These are phyloP conservation scores for Palythoa grandiflora DNA, from an alignment of 92 coral and sea anemone species.

Conservation along the genomic window DNA sequence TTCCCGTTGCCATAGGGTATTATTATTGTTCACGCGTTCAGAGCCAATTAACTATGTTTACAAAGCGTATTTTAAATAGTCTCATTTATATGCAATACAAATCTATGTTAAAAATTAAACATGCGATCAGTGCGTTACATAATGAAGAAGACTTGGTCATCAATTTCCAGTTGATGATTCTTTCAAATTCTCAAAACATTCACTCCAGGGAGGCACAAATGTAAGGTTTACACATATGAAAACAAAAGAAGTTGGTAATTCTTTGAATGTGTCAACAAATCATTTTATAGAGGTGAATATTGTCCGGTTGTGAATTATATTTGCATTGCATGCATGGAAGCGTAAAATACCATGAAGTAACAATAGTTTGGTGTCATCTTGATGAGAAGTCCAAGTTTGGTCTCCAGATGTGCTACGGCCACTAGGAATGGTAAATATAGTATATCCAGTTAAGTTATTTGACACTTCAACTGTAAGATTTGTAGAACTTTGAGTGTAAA, in stretches of 20 bases:
- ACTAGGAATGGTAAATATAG: neutral
- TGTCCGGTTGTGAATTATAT: neutral
- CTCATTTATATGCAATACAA: neutral
- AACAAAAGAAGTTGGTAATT: neutral
- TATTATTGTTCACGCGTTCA: neutral
- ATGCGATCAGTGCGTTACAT: neutral
- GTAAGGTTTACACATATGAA: neutral
- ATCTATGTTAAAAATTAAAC: neutral
- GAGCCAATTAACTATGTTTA: neutral
- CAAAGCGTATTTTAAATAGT: neutral
- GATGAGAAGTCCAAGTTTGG: neutral
- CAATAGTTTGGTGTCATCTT: conserved; percentile 4
- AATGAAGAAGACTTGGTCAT: neutral
- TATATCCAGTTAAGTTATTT: neutral
- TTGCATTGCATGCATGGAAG: conserved; percentile 19
- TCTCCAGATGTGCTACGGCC: neutral
- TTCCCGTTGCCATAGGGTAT: neutral
- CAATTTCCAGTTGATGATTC: neutral
- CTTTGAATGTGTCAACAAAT: conserved; percentile 3
- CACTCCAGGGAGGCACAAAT: neutral
- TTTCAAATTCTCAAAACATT: neutral
- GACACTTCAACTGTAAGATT: neutral
- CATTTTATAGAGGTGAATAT: neutral
- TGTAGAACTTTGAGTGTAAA: too few species aligned
- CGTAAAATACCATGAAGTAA: neutral